phyloP scores from a whole-genome alignment of 2,113 vertebrate species.

The Lagenorhynchus albirostris region DNA sequence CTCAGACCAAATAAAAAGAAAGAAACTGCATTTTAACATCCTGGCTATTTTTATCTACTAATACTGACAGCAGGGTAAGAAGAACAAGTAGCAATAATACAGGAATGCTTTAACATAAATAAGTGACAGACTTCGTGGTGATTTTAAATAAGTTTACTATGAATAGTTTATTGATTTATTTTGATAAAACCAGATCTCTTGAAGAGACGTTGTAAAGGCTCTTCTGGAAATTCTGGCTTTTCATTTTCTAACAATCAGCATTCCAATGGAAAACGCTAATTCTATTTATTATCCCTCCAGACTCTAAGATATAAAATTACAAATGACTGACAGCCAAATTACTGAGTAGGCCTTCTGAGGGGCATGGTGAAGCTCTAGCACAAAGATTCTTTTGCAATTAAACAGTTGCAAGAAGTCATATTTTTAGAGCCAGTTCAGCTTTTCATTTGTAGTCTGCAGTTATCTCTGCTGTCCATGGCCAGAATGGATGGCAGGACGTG shows the following conservation, averaged over 20 bases:
- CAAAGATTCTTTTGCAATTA: neutral
- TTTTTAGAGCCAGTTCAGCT: neutral
- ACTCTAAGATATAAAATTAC: constrained; percentile 50
- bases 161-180: neutral
- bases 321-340: constrained; percentile 31
- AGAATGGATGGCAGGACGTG: neutral
- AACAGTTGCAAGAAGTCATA: neutral
- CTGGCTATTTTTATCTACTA: neutral
- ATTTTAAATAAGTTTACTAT: neutral
- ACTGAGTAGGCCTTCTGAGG: constrained; percentile 20
- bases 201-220: neutral
- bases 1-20: neutral
- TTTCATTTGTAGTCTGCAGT: neutral
- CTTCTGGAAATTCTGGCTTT: neutral
- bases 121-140: neutral
- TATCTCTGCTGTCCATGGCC: neutral
- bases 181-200: neutral
- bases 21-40: neutral
- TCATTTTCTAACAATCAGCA: constrained; percentile 15
- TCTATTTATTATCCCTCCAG: constrained; percentile 43
- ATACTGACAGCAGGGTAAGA: neutral
- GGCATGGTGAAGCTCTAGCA: neutral
- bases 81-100: neutral
- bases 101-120: neutral
- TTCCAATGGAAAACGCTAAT: neutral